Conservation (phyloP, 2,797 vertebrate species). For the Luscinia megarhynchos region DNA sequence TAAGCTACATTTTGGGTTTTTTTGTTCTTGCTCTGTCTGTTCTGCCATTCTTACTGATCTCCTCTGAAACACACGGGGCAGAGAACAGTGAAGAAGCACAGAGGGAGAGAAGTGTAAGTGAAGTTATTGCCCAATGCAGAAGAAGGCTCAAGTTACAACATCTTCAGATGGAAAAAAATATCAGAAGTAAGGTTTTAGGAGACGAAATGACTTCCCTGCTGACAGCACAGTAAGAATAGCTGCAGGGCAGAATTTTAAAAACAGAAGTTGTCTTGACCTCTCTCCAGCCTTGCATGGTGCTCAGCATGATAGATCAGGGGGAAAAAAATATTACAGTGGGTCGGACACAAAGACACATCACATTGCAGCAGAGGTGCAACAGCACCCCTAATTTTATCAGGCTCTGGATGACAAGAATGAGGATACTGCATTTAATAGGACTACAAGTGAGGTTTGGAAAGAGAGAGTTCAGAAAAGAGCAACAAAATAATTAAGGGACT, state of each 20-base stretch:
- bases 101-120: background rate
- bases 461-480: conserved; percentile 35
- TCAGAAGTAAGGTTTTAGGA: conserved; percentile 40
- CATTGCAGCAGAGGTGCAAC: background rate
- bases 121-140: conserved; percentile 12
- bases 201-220: conserved; percentile 32
- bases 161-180: conserved; percentile 16
- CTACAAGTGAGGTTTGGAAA: background rate
- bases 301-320: conserved; percentile 2
- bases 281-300: background rate
- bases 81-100: background rate
- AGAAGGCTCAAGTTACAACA: background rate
- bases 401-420: background rate
- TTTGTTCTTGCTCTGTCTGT: background rate
- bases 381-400: background rate
- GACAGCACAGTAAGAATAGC: background rate
- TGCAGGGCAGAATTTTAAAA: conserved; percentile 56
- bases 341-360: background rate
- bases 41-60: background rate
- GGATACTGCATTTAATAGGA: background rate
- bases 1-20: background rate
- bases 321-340: background rate
- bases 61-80: background rate
- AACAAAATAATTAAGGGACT: conserved; percentile 68
- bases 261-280: conserved; percentile 46